Percentiles rank a stretch among this genome's conserved stretches.
Conservation (phyloP, 1,140 invertebrate genomes). For the Rhyzopertha dominica region DNA sequence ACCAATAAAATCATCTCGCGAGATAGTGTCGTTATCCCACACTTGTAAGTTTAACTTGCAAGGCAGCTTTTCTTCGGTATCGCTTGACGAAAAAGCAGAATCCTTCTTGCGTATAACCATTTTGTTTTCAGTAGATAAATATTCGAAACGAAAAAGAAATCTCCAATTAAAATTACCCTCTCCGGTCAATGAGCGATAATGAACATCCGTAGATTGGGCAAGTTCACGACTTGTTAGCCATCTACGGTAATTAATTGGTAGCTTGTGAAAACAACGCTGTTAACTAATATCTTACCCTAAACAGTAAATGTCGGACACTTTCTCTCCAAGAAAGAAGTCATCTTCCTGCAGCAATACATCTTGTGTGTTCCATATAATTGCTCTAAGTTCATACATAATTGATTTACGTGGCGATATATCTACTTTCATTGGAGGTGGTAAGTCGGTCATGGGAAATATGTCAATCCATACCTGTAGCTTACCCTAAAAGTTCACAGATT, state of each 20-base stretch:
- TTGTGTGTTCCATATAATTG: slow-evolving; percentile 77
- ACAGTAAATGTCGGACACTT: slow-evolving; percentile 80
- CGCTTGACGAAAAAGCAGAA: slow-evolving; percentile 57
- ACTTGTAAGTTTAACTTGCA: slow-evolving; percentile 61
- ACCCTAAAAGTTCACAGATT: slow-evolving; percentile 52
- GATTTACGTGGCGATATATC: slow-evolving; percentile 74
- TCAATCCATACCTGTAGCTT: slow-evolving; percentile 89
- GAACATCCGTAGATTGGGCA: slow-evolving; percentile 75
- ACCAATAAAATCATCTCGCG: slow-evolving; percentile 77
- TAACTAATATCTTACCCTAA: slow-evolving; percentile 77
- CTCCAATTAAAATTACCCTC: slow-evolving; percentile 89
- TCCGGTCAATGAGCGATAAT: slow-evolving; percentile 71
- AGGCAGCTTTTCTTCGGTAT: slow-evolving; percentile 62
- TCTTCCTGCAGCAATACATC: slow-evolving; percentile 70
- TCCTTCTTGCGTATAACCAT: slow-evolving; percentile 57
- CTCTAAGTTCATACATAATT: slow-evolving; percentile 73
- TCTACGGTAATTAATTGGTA: slow-evolving; percentile 46
- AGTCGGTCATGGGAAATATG: slow-evolving; percentile 67
- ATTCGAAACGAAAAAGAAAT: slow-evolving; percentile 79
- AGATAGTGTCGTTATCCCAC: slow-evolving; percentile 74
- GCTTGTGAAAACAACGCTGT: not conserved
- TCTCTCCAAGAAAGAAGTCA: slow-evolving; percentile 73
- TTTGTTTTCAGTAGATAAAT: slow-evolving; percentile 71
- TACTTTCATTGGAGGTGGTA: slow-evolving; percentile 57
- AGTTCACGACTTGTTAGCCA: slow-evolving; percentile 70